Evolutionary conservation across 2,888 invertebrate species (phyloP), one percentile per base, ranked within the genome.

Genomic region (Volucella inflata): DNA sequence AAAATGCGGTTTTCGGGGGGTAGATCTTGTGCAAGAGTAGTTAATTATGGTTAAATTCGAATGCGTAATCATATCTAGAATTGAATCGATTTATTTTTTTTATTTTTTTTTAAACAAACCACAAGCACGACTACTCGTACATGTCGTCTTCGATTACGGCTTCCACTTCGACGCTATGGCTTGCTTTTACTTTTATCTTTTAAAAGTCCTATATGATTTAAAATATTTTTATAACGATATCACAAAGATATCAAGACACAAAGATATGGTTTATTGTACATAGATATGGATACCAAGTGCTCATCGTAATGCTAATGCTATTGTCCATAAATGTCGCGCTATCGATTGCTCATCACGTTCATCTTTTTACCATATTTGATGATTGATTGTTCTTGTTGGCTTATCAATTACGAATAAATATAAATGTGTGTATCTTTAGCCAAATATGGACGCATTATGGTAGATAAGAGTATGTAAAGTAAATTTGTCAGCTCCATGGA

Each of bases 111-210:
- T 2, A 53, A 51, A 60, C 40, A 59, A 78, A 84, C 84, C 84
- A 71, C 84, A 84, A 76, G 74, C 62, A 80, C 75, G 75, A 67
- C 57, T 76, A 60, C n/a, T n/a, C n/a, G n/a, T n/a, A n/a, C 50
- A 80, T 53, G 60, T 51, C 65, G 80, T 65, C 77, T 82, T 65
- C 53, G 40, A 53, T 80, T 70, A 70, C 76, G 48, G 8, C 14
- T 48, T 16, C 9, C 50, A 60, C 68, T 77, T 68, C 40, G 64
- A n/a, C n/a, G 64, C 55, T 80, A 57, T 6, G 42, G 44, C 44
- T 60, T 84, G 70, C 60, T 65, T 80, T 84, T 80, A 80, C 64
- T 75, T 84, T 79, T 75, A 71, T 79, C 60, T 75, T 21, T 48
- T 38, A 40, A n/a, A 36, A 55, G 46, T 50, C 51, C 51, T 48